Percentiles rank a stretch among this genome's conserved stretches.
Conservation (phyloP, 37 sponge, comb jelly and placozoan genomes). For the Oopsacas minuta region DNA sequence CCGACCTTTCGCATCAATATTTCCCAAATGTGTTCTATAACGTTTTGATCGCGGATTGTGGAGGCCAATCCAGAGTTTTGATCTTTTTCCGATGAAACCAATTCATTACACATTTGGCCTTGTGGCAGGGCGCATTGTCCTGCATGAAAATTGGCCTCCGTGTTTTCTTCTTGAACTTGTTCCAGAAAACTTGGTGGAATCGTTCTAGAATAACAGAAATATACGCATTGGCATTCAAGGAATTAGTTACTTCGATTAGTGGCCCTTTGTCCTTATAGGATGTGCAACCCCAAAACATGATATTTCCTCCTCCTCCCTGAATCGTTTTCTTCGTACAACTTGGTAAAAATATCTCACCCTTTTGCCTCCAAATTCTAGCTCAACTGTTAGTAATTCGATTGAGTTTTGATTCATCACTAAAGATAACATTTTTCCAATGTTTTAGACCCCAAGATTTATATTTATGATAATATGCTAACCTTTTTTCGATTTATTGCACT, state of each 20-base stretch:
- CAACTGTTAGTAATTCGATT: neutral
- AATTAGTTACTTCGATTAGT: neutral
- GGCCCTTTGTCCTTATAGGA: neutral
- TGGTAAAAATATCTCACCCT: neutral
- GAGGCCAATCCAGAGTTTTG: neutral
- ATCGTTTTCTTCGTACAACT: neutral
- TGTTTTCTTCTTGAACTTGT: neutral
- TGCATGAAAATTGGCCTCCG: neutral
- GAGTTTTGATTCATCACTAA: neutral
- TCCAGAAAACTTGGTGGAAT: neutral
- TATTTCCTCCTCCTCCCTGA: neutral
- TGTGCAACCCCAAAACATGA: neutral
- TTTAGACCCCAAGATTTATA: neutral
- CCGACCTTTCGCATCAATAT: neutral
- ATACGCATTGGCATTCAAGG: neutral
- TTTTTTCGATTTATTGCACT: constrained; percentile 3
- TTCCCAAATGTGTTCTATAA: neutral
- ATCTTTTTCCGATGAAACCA: neutral
- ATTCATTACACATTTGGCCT: neutral
- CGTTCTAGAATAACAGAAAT: neutral
- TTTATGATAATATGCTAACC: neutral
- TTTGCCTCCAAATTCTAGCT: neutral
- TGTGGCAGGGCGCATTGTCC: neutral
- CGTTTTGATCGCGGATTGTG: neutral
- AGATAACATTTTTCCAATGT: neutral